Evolutionary conservation across 2,888 invertebrate genomes (phyloP).

Genomic region (Chalcis sispes): DNA sequence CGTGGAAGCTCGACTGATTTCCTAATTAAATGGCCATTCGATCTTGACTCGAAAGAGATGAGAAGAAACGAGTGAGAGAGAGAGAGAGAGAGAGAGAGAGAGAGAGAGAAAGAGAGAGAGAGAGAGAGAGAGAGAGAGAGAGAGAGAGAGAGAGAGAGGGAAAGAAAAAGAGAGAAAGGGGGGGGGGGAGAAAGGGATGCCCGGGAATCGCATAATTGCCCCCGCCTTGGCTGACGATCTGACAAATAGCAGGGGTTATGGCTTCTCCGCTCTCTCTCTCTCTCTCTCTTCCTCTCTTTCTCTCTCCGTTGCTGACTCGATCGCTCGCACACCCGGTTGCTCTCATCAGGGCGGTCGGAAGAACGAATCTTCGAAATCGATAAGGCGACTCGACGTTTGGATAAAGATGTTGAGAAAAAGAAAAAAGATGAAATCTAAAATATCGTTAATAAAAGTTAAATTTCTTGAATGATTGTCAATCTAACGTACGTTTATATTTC

Average conservation of each 20-base stretch:
- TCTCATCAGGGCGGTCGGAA: too few relatives aligned
- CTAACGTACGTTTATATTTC: too few relatives aligned
- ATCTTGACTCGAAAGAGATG: too few relatives aligned
- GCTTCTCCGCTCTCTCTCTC: constrained; percentile 10
- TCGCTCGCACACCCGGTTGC: too few relatives aligned
- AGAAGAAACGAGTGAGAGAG: not conserved
- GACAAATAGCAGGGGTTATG: constrained; percentile 35
- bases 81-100: constrained; percentile 1
- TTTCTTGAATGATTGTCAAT: too few relatives aligned
- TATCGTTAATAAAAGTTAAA: not conserved
- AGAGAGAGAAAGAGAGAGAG: not conserved
- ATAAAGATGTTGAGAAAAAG: constrained; percentile 15
- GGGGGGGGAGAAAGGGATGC: constrained; percentile 16
- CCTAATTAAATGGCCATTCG: constrained; percentile 56
- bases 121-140: constrained; percentile 6
- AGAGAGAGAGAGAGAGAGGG: constrained; percentile 1
- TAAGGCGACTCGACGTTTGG: constrained; percentile 16
- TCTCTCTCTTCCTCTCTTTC: constrained; percentile 18
- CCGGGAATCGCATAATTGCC: constrained; percentile 39
- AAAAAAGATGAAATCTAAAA: not conserved
- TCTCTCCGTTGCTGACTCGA: not conserved
- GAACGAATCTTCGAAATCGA: constrained; percentile 33
- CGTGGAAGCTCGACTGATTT: constrained; percentile 49
- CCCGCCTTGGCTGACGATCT: constrained; percentile 28
- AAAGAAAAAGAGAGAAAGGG: not conserved